Percentiles rank a stretch among this genome's conserved stretches.
Evolutionary conservation across 1,140 invertebrate genomes (phyloP).

Genomic region (Pomacea maculata): DNA sequence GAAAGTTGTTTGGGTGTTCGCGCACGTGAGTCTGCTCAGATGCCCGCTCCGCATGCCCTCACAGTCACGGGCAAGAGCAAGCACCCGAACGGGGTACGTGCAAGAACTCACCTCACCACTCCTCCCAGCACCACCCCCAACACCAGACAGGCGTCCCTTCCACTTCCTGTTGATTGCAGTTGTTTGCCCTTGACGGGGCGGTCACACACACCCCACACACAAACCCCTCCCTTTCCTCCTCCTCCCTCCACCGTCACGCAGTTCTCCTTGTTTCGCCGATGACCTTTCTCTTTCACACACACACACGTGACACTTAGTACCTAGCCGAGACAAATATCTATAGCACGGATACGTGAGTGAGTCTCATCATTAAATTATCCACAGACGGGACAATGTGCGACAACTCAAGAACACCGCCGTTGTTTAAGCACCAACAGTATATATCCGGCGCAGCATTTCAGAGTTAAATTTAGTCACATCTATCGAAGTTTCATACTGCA

Average conservation of each 20-base stretch:
- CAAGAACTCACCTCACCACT: not conserved
- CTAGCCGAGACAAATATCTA: not conserved
- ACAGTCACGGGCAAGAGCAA: not conserved
- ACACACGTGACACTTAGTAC: not conserved
- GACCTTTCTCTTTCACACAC: not conserved
- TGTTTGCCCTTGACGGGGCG: not conserved
- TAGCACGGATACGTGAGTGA: not conserved
- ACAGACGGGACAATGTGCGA: not conserved
- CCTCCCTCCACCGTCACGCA: not conserved
- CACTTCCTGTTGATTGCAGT: not conserved
- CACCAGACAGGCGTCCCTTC: not conserved
- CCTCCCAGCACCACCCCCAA: no score
- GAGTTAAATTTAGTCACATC: not conserved
- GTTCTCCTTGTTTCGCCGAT: not conserved
- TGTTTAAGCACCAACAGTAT: not conserved
- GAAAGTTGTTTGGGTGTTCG: not conserved
- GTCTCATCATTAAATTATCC: not conserved
- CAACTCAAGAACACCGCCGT: not conserved
- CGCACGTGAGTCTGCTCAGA: not conserved
- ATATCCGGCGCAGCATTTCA: not conserved
- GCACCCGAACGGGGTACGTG: not conserved
- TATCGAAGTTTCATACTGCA: no score
- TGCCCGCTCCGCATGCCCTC: not conserved
- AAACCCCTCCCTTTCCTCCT: slow-evolving; percentile 1
- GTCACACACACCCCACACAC: slow-evolving; percentile 1